phyloP scores from a whole-genome alignment of 2,888 invertebrate species.

The Cheiracanthium punctorium region DNA sequence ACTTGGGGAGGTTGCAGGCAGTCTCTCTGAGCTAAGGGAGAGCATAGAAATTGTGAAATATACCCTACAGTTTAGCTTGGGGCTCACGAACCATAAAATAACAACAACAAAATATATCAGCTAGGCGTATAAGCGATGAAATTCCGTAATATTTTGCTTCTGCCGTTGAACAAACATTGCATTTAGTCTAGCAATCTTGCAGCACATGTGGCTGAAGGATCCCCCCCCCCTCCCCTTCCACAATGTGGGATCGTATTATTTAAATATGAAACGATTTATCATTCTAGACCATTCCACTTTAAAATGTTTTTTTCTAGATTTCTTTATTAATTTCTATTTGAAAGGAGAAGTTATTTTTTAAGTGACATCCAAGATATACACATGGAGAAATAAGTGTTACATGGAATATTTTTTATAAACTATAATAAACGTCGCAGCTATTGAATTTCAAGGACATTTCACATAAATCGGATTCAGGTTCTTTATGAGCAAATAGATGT shows the following conservation, averaged over 20 bases:
- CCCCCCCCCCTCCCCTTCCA: neutral
- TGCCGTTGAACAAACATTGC: neutral
- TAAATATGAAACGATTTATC: neutral
- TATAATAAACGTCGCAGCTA: too few relatives aligned
- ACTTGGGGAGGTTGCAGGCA: slow-evolving; percentile 42
- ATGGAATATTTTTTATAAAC: too few relatives aligned
- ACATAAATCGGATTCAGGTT: too few relatives aligned
- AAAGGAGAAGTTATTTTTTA: too few relatives aligned
- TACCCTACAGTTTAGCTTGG: slow-evolving; percentile 36
- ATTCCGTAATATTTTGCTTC: neutral
- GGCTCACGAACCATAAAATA: slow-evolving; percentile 27
- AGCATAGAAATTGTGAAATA: slow-evolving; percentile 54
- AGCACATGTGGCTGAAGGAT: neutral
- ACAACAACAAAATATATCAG: slow-evolving; percentile 31
- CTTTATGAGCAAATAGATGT: too few relatives aligned
- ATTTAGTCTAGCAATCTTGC: slow-evolving; percentile 1
- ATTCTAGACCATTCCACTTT: neutral
- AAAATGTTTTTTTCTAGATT: too few relatives aligned
- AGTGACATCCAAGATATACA: too few relatives aligned
- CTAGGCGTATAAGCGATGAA: slow-evolving; percentile 13
- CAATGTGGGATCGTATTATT: neutral
- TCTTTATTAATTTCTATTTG: too few relatives aligned
- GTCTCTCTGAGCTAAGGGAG: slow-evolving; percentile 19
- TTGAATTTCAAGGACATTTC: too few relatives aligned
- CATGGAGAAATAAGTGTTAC: too few relatives aligned